Evolutionary conservation across 2,113 vertebrate genomes (phyloP), one percentile per base, ranked within the genome.

Genomic region (Circaetus gallicus): DNA sequence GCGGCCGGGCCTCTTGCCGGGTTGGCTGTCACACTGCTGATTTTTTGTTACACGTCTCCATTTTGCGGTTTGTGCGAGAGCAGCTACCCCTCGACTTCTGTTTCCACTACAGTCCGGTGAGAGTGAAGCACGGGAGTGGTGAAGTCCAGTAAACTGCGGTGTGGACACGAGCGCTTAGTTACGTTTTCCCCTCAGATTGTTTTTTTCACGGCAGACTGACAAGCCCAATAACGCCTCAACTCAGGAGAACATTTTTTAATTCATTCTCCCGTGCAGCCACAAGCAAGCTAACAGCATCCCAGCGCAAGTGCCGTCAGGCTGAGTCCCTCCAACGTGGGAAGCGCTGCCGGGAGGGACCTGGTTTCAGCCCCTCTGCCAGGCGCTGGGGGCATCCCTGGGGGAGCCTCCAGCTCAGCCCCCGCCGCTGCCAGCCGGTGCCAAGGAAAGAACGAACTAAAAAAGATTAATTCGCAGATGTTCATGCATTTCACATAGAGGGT

Each of bases 401-500:
- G 97, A 89, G 61, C 92, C 96, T 97, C 89, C 93, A 93, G 97
- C 95, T 97, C 96, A 97, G 97, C 95, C 96, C 29, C 61, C 22
- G 3, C 40, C 7, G 3, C 70, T 66, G 74, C 29, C 61, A 87
- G 96, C 91, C 97, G 77, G 95, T 97, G 97, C 97, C 97, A 98
- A 97, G 97, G 98, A 98, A 98, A 97, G 97, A 98, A 98, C 96
- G 98, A 98, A 98, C 98, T 97, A 97, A 98, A 97, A 98, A 98
- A 97, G 98, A 98, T 98, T 98, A 98, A 98, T 98, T 98, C 97
- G 84, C 98, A 98, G 98, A 98, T 98, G 98, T 98, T 98, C 98
- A 98, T 98, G 97, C 98, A 98, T 98, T 98, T 98, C 98, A 98
- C 98, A 99, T 98, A 98, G 97, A 98, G 98, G 97, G 97, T 99